Percentiles rank a stretch among this genome's conserved stretches.
Evolutionary conservation across 2,113 vertebrate species (phyloP).

Genomic region (Phrynocephalus versicolor): DNA sequence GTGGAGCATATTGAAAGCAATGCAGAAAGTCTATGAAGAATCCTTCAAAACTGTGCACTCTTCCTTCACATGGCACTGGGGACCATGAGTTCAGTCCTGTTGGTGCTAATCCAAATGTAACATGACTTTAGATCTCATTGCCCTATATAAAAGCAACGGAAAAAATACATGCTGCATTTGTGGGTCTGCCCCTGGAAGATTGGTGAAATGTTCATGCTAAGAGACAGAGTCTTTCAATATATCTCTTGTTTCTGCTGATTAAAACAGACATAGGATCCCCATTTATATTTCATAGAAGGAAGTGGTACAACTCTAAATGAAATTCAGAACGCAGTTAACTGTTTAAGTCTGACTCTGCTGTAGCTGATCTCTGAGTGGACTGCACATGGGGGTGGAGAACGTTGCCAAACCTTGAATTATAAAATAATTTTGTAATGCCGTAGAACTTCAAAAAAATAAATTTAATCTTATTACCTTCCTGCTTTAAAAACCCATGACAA

Average conservation of each 20-base stretch:
- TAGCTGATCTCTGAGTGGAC: constrained; percentile 53
- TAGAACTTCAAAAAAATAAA: constrained; percentile 12
- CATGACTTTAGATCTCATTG: constrained; percentile 27
- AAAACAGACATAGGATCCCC: constrained; percentile 63
- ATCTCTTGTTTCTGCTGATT: constrained; percentile 65
- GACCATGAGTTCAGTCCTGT: neutral
- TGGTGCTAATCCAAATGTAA: constrained; percentile 17
- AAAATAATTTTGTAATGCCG: neutral
- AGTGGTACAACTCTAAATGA: constrained; percentile 54
- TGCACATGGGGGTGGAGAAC: neutral
- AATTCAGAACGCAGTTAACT: constrained; percentile 50
- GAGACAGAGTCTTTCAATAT: constrained; percentile 51
- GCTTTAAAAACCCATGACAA: neutral
- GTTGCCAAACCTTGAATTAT: constrained; percentile 7
- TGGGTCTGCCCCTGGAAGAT: constrained; percentile 24
- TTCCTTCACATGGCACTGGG: neutral
- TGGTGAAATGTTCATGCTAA: constrained; percentile 74
- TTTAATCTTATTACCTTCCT: neutral
- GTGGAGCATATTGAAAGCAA: neutral
- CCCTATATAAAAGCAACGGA: constrained; percentile 31
- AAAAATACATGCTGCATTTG: constrained; percentile 38
- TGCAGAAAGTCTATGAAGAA: constrained; percentile 15
- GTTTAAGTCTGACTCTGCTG: constrained; percentile 55
- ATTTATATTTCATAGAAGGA: constrained; percentile 73
- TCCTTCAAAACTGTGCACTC: constrained; percentile 47